These are phyloP conservation scores for Hypothenemus hampei DNA, from an alignment of 1,140 invertebrate genomes.

Conservation along the genomic window DNA sequence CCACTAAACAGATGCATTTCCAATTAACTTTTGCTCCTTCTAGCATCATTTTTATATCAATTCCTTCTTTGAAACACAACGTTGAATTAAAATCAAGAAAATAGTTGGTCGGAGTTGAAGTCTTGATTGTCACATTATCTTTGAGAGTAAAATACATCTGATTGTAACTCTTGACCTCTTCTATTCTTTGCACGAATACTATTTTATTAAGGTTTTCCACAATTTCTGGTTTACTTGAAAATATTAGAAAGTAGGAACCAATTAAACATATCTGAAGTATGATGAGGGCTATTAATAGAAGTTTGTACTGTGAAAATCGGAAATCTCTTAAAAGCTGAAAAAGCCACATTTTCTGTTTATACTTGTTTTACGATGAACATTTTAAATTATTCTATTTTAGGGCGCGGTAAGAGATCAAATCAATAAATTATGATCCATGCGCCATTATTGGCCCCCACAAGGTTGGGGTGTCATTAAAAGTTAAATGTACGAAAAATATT, in stretches of 20 bases:
- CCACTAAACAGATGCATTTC: conserved; percentile 52
- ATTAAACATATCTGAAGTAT: conserved; percentile 27
- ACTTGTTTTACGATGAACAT: too few relatives aligned
- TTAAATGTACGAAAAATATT: too few relatives aligned
- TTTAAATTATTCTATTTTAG: too few relatives aligned
- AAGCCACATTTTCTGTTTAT: too few relatives aligned
- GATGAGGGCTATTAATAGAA: conserved; percentile 35
- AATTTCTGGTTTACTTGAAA: conserved; percentile 24
- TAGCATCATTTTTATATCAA: conserved; percentile 48
- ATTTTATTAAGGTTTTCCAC: conserved; percentile 17
- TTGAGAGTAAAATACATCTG: conserved; percentile 43
- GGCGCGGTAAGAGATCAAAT: too few relatives aligned
- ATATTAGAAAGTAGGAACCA: conserved; percentile 39
- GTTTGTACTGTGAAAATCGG: conserved; percentile 15
- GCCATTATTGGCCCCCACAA: too few relatives aligned
- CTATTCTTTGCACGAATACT: conserved; percentile 11
- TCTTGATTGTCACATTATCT: conserved; percentile 43
- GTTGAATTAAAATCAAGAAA: conserved; percentile 51
- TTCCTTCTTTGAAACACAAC: conserved; percentile 51
- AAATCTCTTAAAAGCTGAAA: too few relatives aligned
- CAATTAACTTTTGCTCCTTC: conserved; percentile 38
- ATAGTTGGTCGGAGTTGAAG: conserved; percentile 42
- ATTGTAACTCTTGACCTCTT: conserved; percentile 4
- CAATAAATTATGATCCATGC: too few relatives aligned
- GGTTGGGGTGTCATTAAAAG: too few relatives aligned